These are phyloP conservation scores for Sibirionetta formosa DNA, from an alignment of 2,797 vertebrate species.

Conservation along the genomic window DNA sequence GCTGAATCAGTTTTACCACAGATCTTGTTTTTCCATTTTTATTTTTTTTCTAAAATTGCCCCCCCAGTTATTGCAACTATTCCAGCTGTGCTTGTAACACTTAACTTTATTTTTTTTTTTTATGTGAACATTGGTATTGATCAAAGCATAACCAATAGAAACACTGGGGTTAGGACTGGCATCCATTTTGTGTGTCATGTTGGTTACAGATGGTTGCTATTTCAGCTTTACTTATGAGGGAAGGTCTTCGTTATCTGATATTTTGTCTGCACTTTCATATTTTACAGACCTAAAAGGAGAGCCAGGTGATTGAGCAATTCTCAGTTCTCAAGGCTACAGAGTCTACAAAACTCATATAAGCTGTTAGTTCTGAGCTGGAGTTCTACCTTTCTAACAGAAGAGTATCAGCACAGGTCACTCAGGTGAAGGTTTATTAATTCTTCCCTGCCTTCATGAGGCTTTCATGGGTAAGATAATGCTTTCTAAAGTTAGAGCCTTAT, in stretches of 20 bases:
- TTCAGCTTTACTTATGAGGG: background rate
- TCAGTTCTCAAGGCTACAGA: background rate
- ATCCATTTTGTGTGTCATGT: background rate
- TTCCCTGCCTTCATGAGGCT: background rate
- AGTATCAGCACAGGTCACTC: background rate
- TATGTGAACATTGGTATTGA: background rate
- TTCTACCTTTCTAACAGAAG: background rate
- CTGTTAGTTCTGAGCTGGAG: background rate
- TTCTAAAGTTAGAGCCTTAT: background rate
- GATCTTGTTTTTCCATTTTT: background rate
- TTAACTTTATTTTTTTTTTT: too few relatives aligned
- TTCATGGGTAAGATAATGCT: background rate
- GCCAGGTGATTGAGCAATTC: background rate
- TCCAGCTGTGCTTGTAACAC: background rate
- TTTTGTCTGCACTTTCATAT: background rate
- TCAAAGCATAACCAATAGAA: background rate
- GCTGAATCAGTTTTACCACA: background rate
- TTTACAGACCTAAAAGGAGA: background rate
- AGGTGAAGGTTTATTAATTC: conserved; percentile 17
- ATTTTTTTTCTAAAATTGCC: background rate
- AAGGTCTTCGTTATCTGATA: background rate
- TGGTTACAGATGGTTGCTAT: background rate
- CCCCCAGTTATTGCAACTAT: background rate
- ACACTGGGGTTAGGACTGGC: background rate
- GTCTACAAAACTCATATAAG: background rate